Conservation (phyloP, 2,797 vertebrate genomes). For the Coranthus polyacanthus region DNA sequence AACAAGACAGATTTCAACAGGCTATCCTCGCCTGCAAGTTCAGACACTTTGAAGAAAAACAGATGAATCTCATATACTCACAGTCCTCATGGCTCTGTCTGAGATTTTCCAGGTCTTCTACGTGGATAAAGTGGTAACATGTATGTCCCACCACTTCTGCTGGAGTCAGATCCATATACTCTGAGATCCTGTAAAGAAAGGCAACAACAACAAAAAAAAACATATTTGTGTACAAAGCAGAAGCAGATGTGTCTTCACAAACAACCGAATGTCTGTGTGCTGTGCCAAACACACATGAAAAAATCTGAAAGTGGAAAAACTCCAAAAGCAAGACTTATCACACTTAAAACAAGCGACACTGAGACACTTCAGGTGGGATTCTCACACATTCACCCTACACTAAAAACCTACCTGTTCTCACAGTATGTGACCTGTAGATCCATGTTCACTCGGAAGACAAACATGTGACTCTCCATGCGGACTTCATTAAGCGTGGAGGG, state of each 20-base stretch:
- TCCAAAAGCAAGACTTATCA: conserved; percentile 21
- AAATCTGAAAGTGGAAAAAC: conserved; percentile 30
- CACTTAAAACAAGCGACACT: neutral
- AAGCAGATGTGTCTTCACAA: conserved; percentile 43
- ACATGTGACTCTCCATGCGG: conserved; percentile 92
- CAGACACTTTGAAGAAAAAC: conserved; percentile 7
- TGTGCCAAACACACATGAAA: conserved; percentile 47
- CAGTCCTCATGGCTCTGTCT: conserved; percentile 92
- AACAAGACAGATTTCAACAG: conserved; percentile 42
- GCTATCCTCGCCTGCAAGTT: conserved; percentile 17
- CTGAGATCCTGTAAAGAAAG: conserved; percentile 86
- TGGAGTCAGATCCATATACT: conserved; percentile 93
- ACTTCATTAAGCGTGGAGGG: conserved; percentile 92
- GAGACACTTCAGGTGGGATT: conserved; percentile 12
- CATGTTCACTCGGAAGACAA: conserved; percentile 93
- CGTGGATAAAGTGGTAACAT: conserved; percentile 91
- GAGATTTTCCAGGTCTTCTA: conserved; percentile 90
- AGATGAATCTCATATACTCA: conserved; percentile 49
- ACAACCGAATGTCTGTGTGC: conserved; percentile 32
- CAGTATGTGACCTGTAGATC: conserved; percentile 93
- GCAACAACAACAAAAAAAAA: conserved; percentile 6
- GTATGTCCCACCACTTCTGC: conserved; percentile 92
- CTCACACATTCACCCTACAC: neutral
- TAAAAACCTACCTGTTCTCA: conserved; percentile 89
- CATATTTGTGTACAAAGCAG: conserved; percentile 39